Percentiles rank a stretch among this genome's conserved stretches.
These are phyloP conservation scores for Hydriomena furcata DNA, from an alignment of 2,888 invertebrate genomes.

Conservation along the genomic window DNA sequence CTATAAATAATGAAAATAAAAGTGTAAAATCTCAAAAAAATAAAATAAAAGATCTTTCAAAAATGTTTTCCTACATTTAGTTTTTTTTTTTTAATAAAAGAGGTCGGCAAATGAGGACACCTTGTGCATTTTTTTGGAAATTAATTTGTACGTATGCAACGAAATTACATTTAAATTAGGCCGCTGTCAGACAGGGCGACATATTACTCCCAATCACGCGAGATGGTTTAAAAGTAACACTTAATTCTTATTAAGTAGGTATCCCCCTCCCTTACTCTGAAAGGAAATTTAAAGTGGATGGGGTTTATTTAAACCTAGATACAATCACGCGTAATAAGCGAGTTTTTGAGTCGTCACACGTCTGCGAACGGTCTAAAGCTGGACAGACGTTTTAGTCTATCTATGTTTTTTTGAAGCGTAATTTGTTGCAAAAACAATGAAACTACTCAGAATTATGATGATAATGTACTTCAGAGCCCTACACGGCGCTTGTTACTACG, in stretches of 20 bases:
- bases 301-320: background rate
- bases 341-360: background rate
- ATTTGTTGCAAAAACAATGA: conserved; percentile 8
- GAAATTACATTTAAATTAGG: conserved; percentile 38
- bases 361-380: conserved; percentile 11
- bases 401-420: conserved; percentile 1
- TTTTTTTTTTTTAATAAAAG: conserved; percentile 24
- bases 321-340: background rate
- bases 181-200: conserved; percentile 10
- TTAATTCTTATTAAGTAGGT: no score
- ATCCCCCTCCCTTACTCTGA: background rate
- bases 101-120: conserved; percentile 37
- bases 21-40: conserved; percentile 55
- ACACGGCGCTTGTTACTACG: conserved; percentile 27
- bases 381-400: conserved; percentile 9
- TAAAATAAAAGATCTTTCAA: conserved; percentile 49
- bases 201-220: background rate
- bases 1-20: conserved; percentile 40
- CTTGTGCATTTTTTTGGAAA: conserved; percentile 36
- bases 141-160: conserved; percentile 41
- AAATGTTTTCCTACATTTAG: conserved; percentile 37
- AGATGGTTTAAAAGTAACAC: background rate
- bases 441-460: conserved; percentile 19
- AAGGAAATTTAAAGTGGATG: no score
- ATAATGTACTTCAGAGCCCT: conserved; percentile 20